A percentile compares a stretch with the other conserved stretches of the same genome.
Conservation (phyloP, 2,797 vertebrate species). For the Onychomys leucogaster region DNA sequence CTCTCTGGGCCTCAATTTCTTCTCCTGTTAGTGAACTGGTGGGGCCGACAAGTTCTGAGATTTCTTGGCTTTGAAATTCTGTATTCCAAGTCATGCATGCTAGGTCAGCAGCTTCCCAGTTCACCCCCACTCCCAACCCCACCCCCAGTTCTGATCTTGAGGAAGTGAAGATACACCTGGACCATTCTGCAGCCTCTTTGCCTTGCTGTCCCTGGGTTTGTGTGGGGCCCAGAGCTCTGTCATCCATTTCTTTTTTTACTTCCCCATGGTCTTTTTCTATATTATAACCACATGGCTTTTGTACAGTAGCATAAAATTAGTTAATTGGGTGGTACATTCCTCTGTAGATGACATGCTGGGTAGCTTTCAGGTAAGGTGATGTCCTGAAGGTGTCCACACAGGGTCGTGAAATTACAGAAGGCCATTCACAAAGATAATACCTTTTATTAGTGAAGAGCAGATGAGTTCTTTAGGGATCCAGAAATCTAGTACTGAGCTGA, state of each 20-base stretch:
- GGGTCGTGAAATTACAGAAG: background rate
- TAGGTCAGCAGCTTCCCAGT: background rate
- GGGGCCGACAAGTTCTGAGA: too few species aligned
- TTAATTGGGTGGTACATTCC: background rate
- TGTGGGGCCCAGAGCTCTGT: background rate
- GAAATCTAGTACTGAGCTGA: background rate
- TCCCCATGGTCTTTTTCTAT: background rate
- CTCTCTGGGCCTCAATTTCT: background rate
- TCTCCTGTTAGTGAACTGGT: background rate
- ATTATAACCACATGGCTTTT: background rate
- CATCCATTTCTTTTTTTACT: background rate
- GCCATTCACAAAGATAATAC: background rate
- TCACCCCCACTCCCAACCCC: too few species aligned
- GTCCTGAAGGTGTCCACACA: background rate
- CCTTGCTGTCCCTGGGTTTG: background rate
- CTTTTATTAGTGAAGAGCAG: background rate
- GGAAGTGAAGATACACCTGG: background rate
- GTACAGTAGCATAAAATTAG: background rate
- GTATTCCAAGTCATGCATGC: background rate
- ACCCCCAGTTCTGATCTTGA: background rate
- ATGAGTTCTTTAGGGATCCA: background rate
- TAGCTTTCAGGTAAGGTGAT: background rate
- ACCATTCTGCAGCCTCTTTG: background rate
- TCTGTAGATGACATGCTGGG: background rate
- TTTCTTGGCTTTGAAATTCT: background rate